phyloP scores from a whole-genome alignment of 2,113 vertebrate genomes.

The Spheniscus mendiculus region DNA sequence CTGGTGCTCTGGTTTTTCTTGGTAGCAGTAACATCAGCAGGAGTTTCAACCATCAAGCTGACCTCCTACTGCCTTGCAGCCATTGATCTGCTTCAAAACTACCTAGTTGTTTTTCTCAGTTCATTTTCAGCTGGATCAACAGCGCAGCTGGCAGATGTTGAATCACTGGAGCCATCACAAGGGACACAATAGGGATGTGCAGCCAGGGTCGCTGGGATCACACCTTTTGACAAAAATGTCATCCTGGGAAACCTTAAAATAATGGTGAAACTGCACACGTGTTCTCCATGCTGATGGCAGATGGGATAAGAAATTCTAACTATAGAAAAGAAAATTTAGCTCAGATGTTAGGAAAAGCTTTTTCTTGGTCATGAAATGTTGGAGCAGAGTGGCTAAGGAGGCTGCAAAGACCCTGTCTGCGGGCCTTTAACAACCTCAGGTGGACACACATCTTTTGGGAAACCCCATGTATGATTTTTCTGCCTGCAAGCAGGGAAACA shows the following conservation, averaged over 20 bases:
- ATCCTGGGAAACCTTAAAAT: background rate
- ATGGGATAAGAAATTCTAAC: background rate
- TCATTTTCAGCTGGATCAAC: background rate
- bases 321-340: background rate
- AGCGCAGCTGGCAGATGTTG: background rate
- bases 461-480: background rate
- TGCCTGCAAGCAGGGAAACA: background rate
- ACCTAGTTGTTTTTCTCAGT: background rate
- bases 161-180: background rate
- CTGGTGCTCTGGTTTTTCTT: background rate
- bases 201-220: background rate
- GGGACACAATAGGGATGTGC: background rate
- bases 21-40: background rate
- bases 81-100: background rate
- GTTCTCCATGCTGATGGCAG: background rate
- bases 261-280: background rate
- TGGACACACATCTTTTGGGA: background rate
- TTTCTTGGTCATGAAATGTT: background rate
- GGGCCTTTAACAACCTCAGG: background rate
- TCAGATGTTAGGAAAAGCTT: background rate
- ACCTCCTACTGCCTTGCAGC: background rate
- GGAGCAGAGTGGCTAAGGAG: background rate
- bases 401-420: background rate
- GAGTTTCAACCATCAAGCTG: background rate
- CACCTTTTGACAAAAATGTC: background rate